Evolutionary conservation across 2,113 vertebrate species (phyloP).

Genomic region (Cryptoleucopteryx plumbea): DNA sequence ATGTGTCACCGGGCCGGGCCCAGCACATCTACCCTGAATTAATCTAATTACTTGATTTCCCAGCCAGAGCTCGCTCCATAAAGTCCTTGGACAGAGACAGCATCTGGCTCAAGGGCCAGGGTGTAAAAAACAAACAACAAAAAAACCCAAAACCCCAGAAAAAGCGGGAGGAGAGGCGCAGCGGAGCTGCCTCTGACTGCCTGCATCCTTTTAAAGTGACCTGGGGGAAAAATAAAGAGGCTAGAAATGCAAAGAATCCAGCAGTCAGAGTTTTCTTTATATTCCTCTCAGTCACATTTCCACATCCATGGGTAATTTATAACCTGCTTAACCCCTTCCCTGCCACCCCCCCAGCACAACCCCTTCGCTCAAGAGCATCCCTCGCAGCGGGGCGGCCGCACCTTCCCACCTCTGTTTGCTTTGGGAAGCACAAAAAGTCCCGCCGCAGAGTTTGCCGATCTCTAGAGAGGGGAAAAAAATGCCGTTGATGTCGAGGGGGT

Average conservation of each 20-base stretch:
- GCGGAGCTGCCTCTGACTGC: constrained; percentile 10
- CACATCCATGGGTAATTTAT: constrained; percentile 57
- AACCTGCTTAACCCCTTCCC: constrained; percentile 50
- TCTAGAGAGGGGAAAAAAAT: not conserved
- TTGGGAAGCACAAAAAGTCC: not conserved
- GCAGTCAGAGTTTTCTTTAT: constrained; percentile 46
- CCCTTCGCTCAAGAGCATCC: not conserved
- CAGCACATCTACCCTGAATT: not conserved
- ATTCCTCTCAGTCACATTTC: constrained; percentile 57
- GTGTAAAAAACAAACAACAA: constrained; percentile 32
- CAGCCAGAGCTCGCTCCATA: constrained; percentile 32
- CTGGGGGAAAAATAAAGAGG: constrained; percentile 66
- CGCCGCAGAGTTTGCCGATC: fast-evolving
- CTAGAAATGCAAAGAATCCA: constrained; percentile 66
- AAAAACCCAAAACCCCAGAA: not conserved
- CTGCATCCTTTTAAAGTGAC: constrained; percentile 68
- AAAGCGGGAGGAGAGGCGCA: not conserved
- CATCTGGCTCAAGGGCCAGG: constrained; percentile 38
- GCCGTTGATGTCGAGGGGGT: not conserved
- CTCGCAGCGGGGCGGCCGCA: not conserved
- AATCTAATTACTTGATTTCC: constrained; percentile 17
- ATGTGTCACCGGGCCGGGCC: not conserved
- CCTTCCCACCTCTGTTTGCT: constrained; percentile 26
- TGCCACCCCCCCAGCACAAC: not conserved
- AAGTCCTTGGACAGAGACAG: constrained; percentile 34